Conservation (phyloP, 2,797 vertebrate species). For the Typhlichthys subterraneus region DNA sequence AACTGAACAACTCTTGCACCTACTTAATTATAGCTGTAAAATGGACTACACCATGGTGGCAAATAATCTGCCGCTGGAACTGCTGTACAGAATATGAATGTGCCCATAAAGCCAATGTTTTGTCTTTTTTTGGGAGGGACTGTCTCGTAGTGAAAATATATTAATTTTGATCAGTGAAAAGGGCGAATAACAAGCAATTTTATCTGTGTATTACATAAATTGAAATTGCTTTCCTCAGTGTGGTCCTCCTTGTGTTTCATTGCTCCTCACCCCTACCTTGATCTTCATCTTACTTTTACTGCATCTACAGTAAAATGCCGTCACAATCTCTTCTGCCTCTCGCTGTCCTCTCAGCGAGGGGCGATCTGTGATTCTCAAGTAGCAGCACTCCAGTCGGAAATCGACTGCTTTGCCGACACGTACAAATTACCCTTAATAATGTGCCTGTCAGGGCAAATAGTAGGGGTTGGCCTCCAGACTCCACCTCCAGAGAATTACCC, state of each 20-base stretch:
- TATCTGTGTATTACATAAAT: background rate
- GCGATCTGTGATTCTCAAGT: constrained; percentile 72
- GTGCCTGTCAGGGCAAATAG: constrained; percentile 71
- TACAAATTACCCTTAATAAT: constrained; percentile 78
- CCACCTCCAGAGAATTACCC: constrained; percentile 53
- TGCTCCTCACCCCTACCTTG: background rate
- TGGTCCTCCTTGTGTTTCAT: constrained; percentile 4
- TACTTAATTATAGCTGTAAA: constrained; percentile 39
- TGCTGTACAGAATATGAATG: constrained; percentile 31
- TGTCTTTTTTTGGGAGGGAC: constrained; percentile 15
- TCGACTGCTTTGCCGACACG: constrained; percentile 58
- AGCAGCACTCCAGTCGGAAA: constrained; percentile 66
- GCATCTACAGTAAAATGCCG: background rate
- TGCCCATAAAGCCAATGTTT: constrained; percentile 28
- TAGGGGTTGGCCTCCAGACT: constrained; percentile 46
- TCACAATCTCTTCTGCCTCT: background rate
- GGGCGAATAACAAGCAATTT: too few relatives aligned
- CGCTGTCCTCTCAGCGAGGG: constrained; percentile 16
- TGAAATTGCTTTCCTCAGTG: background rate
- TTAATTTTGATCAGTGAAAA: too few relatives aligned
- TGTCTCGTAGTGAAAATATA: background rate
- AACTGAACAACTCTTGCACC: constrained; percentile 13
- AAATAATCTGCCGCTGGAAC: constrained; percentile 28
- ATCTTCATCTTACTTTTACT: background rate
- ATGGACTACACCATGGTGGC: constrained; percentile 17